A percentile compares a stretch with the other conserved stretches of the same genome.
Conservation (phyloP, 2,797 vertebrate genomes). For the Miichthys miiuy region DNA sequence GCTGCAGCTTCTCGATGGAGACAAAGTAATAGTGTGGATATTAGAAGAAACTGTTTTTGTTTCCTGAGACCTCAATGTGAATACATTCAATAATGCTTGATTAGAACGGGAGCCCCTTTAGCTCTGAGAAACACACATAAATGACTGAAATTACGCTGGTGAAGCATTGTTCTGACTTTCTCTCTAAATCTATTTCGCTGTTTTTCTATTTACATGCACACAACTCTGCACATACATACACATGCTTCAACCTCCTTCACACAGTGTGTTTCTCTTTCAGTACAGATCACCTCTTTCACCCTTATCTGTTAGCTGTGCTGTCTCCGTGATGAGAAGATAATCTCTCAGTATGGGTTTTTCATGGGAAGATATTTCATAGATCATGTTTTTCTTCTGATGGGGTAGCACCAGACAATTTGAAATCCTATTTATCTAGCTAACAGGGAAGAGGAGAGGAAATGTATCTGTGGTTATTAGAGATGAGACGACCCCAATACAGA, state of each 20-base stretch:
- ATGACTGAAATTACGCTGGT: constrained; percentile 27
- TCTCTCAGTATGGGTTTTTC: constrained; percentile 75
- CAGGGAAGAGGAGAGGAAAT: constrained; percentile 73
- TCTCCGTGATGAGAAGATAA: constrained; percentile 78
- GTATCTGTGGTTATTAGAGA: constrained; percentile 77
- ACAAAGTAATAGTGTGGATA: constrained; percentile 75
- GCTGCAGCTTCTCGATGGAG: constrained; percentile 67
- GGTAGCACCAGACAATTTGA: constrained; percentile 77
- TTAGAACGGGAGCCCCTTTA: constrained; percentile 54
- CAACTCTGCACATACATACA: constrained; percentile 8
- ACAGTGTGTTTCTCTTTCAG: constrained; percentile 46
- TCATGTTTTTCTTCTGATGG: constrained; percentile 75
- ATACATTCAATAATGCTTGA: constrained; percentile 69
- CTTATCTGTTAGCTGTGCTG: constrained; percentile 68
- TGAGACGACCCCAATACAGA: constrained; percentile 73
- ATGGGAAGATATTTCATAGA: constrained; percentile 78
- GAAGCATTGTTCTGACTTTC: constrained; percentile 16
- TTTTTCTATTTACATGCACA: constrained; percentile 38
- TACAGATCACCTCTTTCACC: constrained; percentile 64
- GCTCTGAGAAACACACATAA: constrained; percentile 22
- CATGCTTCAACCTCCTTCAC: constrained; percentile 16
- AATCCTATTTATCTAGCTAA: constrained; percentile 80
- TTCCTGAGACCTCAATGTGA: constrained; percentile 68
- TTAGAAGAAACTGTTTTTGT: constrained; percentile 75
- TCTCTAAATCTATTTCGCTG: constrained; percentile 37